Conservation (phyloP, 2,113 vertebrate species). For the Eublepharis macularius region DNA sequence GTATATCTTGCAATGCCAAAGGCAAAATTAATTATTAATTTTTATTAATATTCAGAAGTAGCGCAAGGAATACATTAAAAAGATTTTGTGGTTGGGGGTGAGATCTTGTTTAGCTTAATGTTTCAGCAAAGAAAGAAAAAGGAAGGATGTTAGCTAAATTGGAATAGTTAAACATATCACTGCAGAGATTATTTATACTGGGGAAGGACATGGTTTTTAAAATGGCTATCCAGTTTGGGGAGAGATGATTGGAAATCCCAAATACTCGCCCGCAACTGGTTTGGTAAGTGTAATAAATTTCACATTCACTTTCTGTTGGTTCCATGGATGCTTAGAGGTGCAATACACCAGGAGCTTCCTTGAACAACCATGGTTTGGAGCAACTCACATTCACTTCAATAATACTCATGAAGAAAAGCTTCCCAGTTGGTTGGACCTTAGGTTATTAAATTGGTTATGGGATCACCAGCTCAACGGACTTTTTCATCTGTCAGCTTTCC, state of each 20-base stretch:
- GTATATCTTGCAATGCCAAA: conserved; percentile 99
- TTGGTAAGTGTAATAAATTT: conserved; percentile 53
- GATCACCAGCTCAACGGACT: conserved; percentile 59
- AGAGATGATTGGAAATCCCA: conserved; percentile 41
- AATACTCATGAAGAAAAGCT: not conserved
- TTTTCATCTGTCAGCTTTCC: conserved; percentile 47
- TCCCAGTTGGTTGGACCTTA: not conserved
- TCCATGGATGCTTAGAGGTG: conserved; percentile 39
- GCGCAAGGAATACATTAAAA: conserved; percentile 99
- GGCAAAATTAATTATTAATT: conserved; percentile 99
- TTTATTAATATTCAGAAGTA: conserved; percentile 99
- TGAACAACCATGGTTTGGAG: not conserved
- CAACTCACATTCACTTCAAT: not conserved
- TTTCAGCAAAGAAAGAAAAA: conserved; percentile 74
- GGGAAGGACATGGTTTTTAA: conserved; percentile 50
- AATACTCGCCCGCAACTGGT: conserved; percentile 52
- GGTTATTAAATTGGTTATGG: conserved; percentile 58
- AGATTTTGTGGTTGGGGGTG: conserved; percentile 93
- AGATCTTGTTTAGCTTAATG: conserved; percentile 87
- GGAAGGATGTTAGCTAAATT: conserved; percentile 73
- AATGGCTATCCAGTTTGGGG: conserved; percentile 36
- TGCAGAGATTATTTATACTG: conserved; percentile 53
- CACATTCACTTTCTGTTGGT: conserved; percentile 51
- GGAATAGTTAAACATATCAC: conserved; percentile 57
- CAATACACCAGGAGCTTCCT: not conserved